These are phyloP conservation scores for Masticophis lateralis DNA, from an alignment of 2,797 vertebrate genomes.

Conservation along the genomic window DNA sequence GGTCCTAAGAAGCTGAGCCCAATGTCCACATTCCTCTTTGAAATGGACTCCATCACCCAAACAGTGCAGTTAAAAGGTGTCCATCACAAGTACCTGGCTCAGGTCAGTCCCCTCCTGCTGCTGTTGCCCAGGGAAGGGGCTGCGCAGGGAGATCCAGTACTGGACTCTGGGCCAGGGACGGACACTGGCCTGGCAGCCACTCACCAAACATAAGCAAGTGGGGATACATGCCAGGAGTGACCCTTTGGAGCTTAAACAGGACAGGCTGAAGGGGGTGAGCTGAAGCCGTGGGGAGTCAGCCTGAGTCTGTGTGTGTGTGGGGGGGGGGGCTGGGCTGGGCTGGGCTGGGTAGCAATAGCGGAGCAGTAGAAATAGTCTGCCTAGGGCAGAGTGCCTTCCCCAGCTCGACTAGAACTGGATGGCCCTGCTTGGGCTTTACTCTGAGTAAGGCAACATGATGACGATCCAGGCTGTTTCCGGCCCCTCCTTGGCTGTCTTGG, in stretches of 20 bases:
- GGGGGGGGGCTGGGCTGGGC: fast-evolving
- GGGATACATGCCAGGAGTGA: background rate
- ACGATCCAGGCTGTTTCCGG: background rate
- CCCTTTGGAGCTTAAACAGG: background rate
- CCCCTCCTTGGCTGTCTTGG: background rate
- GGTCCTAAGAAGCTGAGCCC: conserved; percentile 45
- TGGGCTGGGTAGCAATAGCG: background rate
- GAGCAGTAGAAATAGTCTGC: background rate
- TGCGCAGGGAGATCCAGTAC: background rate
- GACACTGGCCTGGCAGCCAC: background rate
- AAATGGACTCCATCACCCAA: conserved; percentile 25
- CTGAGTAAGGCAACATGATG: background rate
- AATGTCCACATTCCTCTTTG: conserved; percentile 61
- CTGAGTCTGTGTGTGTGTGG: background rate
- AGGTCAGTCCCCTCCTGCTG: conserved; percentile 42
- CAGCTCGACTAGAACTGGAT: background rate
- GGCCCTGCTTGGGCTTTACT: background rate
- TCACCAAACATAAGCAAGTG: background rate
- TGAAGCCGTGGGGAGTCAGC: background rate
- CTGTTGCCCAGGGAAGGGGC: background rate
- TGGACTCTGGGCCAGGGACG: background rate
- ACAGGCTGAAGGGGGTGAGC: background rate
- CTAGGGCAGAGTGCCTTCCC: background rate
- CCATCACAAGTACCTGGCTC: conserved; percentile 58
- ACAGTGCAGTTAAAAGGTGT: conserved; percentile 51